phyloP scores from a whole-genome alignment of 1,140 invertebrate genomes.

The Penaeus chinensis region DNA sequence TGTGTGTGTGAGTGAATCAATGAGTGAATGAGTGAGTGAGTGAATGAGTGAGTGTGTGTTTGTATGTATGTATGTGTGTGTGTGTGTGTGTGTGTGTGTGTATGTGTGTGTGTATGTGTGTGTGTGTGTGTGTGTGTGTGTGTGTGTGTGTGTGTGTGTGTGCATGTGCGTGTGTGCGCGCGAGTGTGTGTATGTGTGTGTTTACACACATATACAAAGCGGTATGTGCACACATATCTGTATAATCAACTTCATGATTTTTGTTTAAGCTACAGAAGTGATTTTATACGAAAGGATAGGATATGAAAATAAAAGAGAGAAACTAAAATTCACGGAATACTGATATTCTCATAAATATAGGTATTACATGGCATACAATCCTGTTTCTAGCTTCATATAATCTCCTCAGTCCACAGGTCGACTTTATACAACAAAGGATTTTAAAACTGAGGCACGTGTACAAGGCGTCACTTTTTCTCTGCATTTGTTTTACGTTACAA shows the following conservation, averaged over 20 bases:
- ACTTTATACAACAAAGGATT: no score
- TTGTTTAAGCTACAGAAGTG: no score
- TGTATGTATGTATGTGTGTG: conserved; percentile 29
- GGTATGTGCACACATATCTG: background rate
- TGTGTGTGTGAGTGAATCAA: conserved; percentile 26
- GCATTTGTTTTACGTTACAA: no score
- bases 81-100: background rate
- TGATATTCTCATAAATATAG: no score
- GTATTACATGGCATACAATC: no score
- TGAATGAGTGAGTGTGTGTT: conserved; percentile 6
- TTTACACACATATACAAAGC: background rate
- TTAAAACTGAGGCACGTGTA: no score
- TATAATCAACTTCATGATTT: background rate
- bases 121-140: conserved; percentile 23
- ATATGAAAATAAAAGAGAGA: no score
- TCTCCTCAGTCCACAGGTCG: no score
- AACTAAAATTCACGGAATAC: no score
- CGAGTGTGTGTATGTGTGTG: background rate
- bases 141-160: conserved; percentile 33
- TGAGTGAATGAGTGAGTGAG: conserved; percentile 1
- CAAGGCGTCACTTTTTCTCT: no score
- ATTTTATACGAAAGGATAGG: no score
- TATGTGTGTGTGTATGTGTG: background rate
- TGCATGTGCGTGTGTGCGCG: background rate
- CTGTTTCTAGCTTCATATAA: no score